These are phyloP conservation scores for Apostichopus parvimensis DNA, from an alignment of 35 echinoderm and acorn worm genomes.

Conservation along the genomic window DNA sequence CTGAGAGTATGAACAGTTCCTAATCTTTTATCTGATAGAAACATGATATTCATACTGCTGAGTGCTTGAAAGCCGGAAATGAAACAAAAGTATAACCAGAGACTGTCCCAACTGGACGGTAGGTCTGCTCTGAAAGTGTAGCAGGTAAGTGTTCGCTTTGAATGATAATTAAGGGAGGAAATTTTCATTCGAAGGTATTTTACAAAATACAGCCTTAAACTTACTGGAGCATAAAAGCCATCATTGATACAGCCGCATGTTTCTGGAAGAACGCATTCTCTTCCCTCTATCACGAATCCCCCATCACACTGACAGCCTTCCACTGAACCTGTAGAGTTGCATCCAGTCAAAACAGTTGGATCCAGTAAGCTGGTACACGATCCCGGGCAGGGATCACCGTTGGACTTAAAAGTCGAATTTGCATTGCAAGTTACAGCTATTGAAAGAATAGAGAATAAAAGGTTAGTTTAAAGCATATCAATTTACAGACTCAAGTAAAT, in stretches of 20 bases:
- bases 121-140: too few species aligned
- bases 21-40: too few species aligned
- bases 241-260: conserved; percentile 68
- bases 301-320: conserved; percentile 72
- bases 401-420: conserved; percentile 32
- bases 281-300: conserved; percentile 66
- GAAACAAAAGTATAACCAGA: too few species aligned
- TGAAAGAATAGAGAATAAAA: not conserved
- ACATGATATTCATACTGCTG: too few species aligned
- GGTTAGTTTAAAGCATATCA: too few species aligned
- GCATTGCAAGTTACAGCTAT: conserved; percentile 53
- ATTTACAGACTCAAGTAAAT: too few species aligned
- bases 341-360: not conserved
- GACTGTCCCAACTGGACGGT: too few species aligned
- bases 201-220: not conserved
- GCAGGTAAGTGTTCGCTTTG: too few species aligned
- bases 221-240: conserved; percentile 59
- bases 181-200: too few species aligned
- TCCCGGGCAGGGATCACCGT: conserved; percentile 31
- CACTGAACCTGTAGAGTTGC: conserved; percentile 11
- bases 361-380: conserved; percentile 45
- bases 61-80: too few species aligned
- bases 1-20: too few species aligned
- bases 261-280: conserved; percentile 45
- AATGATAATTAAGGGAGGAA: too few species aligned